phyloP scores from a whole-genome alignment of 1,140 invertebrate genomes.

The Cyrtorhinus lividipennis region DNA sequence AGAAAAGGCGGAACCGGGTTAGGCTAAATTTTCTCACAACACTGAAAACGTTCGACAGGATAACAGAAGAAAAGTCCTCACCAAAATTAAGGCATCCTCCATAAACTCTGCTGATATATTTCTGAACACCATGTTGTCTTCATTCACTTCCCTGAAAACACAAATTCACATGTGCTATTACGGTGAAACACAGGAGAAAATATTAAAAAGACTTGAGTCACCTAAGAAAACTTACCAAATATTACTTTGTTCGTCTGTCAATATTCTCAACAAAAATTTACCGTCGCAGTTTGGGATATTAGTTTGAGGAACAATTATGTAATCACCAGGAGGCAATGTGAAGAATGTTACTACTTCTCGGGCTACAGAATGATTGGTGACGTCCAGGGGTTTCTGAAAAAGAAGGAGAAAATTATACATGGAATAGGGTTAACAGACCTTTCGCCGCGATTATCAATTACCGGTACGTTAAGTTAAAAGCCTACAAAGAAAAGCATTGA shows the following conservation, averaged over 20 bases:
- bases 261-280: slow-evolving; percentile 51
- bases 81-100: slow-evolving; percentile 36
- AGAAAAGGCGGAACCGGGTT: too few species aligned
- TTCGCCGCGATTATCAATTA: too few species aligned
- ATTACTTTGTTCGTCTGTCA: slow-evolving; percentile 56
- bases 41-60: too few species aligned
- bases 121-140: slow-evolving; percentile 54
- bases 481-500: too few species aligned
- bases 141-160: slow-evolving; percentile 50
- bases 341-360: slow-evolving; percentile 60
- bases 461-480: too few species aligned
- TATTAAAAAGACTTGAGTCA: too few species aligned
- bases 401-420: too few species aligned
- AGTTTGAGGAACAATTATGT: slow-evolving; percentile 63
- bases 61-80: too few species aligned
- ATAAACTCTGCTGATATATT: slow-evolving; percentile 45
- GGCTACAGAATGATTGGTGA: slow-evolving; percentile 48
- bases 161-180: slow-evolving; percentile 12
- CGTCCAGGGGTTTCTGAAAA: slow-evolving; percentile 46
- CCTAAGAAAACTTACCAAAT: slow-evolving; percentile 41
- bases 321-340: slow-evolving; percentile 57
- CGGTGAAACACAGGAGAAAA: too few species aligned
- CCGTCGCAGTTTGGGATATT: slow-evolving; percentile 49
- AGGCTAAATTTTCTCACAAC: too few species aligned
- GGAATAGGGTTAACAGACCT: too few species aligned